phyloP scores from a whole-genome alignment of 2,888 invertebrate species.

The Dynastes hyllus region DNA sequence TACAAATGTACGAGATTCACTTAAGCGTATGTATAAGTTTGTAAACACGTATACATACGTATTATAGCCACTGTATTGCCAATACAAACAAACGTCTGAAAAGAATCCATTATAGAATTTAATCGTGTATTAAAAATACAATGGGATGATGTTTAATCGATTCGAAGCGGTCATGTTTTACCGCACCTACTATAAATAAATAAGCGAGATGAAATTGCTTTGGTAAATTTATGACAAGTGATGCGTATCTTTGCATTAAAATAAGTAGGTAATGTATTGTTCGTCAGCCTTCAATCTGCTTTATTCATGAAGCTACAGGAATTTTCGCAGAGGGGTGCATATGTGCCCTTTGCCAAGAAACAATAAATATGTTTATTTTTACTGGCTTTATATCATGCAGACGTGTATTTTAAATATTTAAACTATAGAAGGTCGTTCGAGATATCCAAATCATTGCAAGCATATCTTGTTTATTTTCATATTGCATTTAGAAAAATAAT shows the following conservation, averaged over 20 bases:
- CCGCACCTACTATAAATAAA: constrained; percentile 4
- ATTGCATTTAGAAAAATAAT: too few relatives aligned
- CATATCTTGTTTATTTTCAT: too few relatives aligned
- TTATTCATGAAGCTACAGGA: too few relatives aligned
- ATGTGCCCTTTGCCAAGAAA: background rate
- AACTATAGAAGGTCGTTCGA: too few relatives aligned
- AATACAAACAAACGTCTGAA: constrained; percentile 1
- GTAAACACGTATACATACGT: too few relatives aligned
- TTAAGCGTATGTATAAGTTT: too few relatives aligned
- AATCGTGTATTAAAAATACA: constrained; percentile 2
- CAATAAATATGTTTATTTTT: too few relatives aligned
- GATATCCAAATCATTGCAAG: too few relatives aligned
- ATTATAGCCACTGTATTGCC: background rate
- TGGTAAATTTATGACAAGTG: background rate
- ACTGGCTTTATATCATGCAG: too few relatives aligned
- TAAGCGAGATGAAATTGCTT: background rate
- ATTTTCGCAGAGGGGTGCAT: too few relatives aligned
- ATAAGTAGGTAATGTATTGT: background rate
- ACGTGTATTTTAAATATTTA: too few relatives aligned
- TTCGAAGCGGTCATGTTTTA: background rate
- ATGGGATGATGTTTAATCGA: background rate
- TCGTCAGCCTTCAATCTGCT: background rate
- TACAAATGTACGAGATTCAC: too few relatives aligned
- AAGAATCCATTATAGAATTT: constrained; percentile 5
- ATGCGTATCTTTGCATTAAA: background rate